These are phyloP conservation scores for Noctua fimbriata DNA, from an alignment of 2,888 invertebrate genomes.

Conservation along the genomic window DNA sequence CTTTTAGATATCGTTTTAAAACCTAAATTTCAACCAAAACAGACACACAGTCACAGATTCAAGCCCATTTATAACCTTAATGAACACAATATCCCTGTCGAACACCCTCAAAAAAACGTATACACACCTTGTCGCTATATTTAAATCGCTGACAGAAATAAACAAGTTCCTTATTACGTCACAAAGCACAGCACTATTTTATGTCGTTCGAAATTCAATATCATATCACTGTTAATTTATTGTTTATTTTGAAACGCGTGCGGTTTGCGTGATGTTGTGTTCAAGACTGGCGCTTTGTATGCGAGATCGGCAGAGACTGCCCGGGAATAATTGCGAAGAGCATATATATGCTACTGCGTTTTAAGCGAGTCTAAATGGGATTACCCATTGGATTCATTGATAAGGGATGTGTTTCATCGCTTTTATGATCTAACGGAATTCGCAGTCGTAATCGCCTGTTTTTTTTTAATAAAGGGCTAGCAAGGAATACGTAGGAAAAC, in stretches of 20 bases:
- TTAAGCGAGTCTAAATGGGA: slow-evolving; percentile 34
- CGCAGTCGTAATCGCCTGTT: not conserved
- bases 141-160: slow-evolving; percentile 37
- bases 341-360: slow-evolving; percentile 71
- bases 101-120: slow-evolving; percentile 6
- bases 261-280: slow-evolving; percentile 53
- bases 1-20: not conserved
- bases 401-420: not conserved
- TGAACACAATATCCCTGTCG: not conserved
- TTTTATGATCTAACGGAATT: not conserved
- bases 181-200: slow-evolving; percentile 55
- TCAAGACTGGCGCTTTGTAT: slow-evolving; percentile 71
- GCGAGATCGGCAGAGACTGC: slow-evolving; percentile 78
- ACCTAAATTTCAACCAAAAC: not conserved
- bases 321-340: slow-evolving; percentile 63
- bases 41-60: not conserved
- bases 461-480: not conserved
- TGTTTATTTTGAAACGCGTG: slow-evolving; percentile 64
- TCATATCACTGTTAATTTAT: slow-evolving; percentile 59
- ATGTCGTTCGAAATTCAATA: slow-evolving; percentile 45
- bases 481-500: not conserved
- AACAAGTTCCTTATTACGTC: slow-evolving; percentile 50
- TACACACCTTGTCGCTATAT: slow-evolving; percentile 62
- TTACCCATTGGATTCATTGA: slow-evolving; percentile 34
- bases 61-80: slow-evolving; percentile 1